These are phyloP conservation scores for Cheilosia grossa DNA, from an alignment of 2,888 invertebrate genomes.

Conservation along the genomic window DNA sequence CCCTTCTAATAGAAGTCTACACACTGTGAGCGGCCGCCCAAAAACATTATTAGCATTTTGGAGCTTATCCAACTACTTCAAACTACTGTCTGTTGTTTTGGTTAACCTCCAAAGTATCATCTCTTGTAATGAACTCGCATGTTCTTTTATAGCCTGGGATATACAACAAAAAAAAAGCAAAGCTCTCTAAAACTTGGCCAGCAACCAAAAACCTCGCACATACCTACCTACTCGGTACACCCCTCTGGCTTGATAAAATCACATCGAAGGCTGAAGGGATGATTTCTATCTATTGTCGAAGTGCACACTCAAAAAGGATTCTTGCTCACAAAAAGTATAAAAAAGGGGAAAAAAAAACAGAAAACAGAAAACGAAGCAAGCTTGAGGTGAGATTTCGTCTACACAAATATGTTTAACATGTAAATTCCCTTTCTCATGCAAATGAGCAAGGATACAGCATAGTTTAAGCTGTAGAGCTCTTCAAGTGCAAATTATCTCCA, in stretches of 20 bases:
- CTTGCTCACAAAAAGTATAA: neutral
- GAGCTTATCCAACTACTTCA: slow-evolving; percentile 73
- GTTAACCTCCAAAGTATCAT: slow-evolving; percentile 75
- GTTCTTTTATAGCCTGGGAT: slow-evolving; percentile 49
- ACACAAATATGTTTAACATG: slow-evolving; percentile 73
- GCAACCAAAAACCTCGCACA: slow-evolving; percentile 56
- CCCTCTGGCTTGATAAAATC: slow-evolving; percentile 58
- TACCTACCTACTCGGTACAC: neutral
- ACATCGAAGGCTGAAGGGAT: slow-evolving; percentile 48
- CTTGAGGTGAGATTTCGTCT: slow-evolving; percentile 70
- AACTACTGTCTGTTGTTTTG: slow-evolving; percentile 73
- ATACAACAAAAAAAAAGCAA: slow-evolving; percentile 13
- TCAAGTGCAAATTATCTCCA: slow-evolving; percentile 72
- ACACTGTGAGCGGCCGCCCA: neutral
- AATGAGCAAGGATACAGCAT: slow-evolving; percentile 64
- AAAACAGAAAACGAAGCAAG: slow-evolving; percentile 19
- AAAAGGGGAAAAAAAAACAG: neutral
- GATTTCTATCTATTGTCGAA: slow-evolving; percentile 38
- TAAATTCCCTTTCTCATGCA: slow-evolving; percentile 73
- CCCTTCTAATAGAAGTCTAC: slow-evolving; percentile 41
- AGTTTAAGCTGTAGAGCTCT: slow-evolving; percentile 44
- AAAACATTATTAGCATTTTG: slow-evolving; percentile 62
- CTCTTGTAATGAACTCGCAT: slow-evolving; percentile 74
- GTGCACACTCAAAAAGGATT: slow-evolving; percentile 49
- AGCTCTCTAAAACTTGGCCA: slow-evolving; percentile 63